These are phyloP conservation scores for Ochropleura leucogaster DNA, from an alignment of 2,888 invertebrate genomes.

Conservation along the genomic window DNA sequence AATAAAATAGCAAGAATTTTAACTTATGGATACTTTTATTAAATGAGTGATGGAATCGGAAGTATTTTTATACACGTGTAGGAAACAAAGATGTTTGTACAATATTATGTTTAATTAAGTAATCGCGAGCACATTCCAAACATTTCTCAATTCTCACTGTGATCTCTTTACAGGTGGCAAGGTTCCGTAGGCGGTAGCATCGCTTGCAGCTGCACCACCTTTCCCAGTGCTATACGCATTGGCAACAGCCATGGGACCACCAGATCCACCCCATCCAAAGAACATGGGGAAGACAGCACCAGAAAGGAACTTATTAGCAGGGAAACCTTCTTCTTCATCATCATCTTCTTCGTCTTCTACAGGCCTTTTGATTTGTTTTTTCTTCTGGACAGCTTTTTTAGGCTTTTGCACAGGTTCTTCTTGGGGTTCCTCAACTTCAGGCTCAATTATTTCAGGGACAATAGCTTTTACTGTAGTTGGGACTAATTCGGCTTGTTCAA, in stretches of 20 bases:
- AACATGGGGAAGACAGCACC: slow-evolving; percentile 93
- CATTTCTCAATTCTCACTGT: slow-evolving; percentile 67
- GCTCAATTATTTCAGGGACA: slow-evolving; percentile 78
- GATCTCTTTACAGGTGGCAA: slow-evolving; percentile 80
- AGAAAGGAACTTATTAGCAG: slow-evolving; percentile 81
- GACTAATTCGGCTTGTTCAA: slow-evolving; percentile 75
- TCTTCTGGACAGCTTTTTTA: slow-evolving; percentile 72
- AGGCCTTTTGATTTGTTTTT: slow-evolving; percentile 80
- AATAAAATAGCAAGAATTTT: slow-evolving; percentile 21
- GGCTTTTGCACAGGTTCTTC: slow-evolving; percentile 76
- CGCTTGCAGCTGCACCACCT: slow-evolving; percentile 93
- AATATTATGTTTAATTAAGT: slow-evolving; percentile 56
- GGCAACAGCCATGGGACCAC: slow-evolving; percentile 92
- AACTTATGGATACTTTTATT: slow-evolving; percentile 34
- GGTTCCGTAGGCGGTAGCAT: slow-evolving; percentile 93
- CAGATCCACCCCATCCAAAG: slow-evolving; percentile 87
- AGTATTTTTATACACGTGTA: slow-evolving; percentile 39
- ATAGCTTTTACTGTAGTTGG: slow-evolving; percentile 75
- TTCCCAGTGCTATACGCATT: slow-evolving; percentile 93
- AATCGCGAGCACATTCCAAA: slow-evolving; percentile 31
- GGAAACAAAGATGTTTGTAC: slow-evolving; percentile 40
- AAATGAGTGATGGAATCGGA: slow-evolving; percentile 24
- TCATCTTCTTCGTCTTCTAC: slow-evolving; percentile 79
- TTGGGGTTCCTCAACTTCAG: slow-evolving; percentile 80
- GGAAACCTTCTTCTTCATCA: slow-evolving; percentile 89